These are phyloP conservation scores for Ibycter americanus DNA, from an alignment of 2,797 vertebrate species.

Conservation along the genomic window DNA sequence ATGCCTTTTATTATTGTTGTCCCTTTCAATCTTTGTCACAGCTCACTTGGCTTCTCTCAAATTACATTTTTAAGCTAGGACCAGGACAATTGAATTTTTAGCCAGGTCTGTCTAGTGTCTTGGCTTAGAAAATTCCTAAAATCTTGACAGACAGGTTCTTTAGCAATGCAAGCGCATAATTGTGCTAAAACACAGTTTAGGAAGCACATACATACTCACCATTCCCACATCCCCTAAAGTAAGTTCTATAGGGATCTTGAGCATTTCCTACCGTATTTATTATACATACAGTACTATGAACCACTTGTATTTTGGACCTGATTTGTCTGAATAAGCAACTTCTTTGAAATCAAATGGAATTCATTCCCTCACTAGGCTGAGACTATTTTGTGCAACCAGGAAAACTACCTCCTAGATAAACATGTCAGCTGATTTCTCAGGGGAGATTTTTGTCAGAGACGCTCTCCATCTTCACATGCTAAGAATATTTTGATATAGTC, in stretches of 20 bases:
- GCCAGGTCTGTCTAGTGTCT: background rate
- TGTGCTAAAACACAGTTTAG: background rate
- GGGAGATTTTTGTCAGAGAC: background rate
- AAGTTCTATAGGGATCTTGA: background rate
- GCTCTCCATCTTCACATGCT: background rate
- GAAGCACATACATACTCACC: background rate
- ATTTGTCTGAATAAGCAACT: background rate
- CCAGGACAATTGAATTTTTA: background rate
- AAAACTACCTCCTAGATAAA: background rate
- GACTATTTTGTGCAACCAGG: background rate
- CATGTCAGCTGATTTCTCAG: background rate
- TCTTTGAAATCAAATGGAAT: background rate
- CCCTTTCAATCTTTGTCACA: background rate
- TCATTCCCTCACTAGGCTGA: background rate
- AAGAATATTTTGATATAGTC: background rate
- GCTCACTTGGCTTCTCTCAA: background rate
- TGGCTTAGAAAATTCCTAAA: background rate
- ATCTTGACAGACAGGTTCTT: background rate
- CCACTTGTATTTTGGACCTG: background rate
- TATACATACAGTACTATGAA: background rate
- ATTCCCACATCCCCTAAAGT: background rate
- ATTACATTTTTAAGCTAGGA: background rate
- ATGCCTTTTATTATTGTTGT: background rate
- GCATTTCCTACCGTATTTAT: background rate
- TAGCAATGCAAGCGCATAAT: background rate